Percentiles rank a stretch among this genome's conserved stretches.
Conservation (phyloP, 2,797 vertebrate genomes). For the Cercopithecus petaurista region DNA sequence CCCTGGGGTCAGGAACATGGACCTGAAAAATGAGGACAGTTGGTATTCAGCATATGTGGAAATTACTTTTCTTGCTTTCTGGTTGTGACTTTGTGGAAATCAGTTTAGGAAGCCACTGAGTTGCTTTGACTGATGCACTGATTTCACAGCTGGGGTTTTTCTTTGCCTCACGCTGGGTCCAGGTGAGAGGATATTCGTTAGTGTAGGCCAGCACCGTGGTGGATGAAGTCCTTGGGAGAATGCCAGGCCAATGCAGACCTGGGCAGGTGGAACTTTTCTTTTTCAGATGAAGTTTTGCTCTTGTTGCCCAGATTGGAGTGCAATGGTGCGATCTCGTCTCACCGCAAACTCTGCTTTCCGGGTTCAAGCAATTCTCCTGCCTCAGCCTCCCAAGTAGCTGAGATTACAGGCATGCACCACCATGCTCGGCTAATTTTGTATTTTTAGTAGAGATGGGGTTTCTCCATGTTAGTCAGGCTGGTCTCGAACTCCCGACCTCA, state of each 20-base stretch:
- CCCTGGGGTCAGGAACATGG: background rate
- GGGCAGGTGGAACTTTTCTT: background rate
- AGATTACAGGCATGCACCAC: too few relatives aligned
- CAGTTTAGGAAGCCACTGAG: background rate
- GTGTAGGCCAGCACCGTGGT: rapidly evolving
- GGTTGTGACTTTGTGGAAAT: background rate
- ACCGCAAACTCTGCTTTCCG: too few relatives aligned
- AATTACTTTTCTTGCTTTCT: background rate
- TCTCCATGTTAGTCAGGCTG: too few relatives aligned
- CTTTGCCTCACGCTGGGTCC: background rate
- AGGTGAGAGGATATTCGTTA: background rate
- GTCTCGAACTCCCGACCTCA: too few relatives aligned
- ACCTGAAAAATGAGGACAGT: background rate
- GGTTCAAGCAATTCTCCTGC: too few relatives aligned
- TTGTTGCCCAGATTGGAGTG: too few relatives aligned
- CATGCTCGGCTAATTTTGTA: too few relatives aligned
- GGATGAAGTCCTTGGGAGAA: background rate
- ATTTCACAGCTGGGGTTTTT: background rate
- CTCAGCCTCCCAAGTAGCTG: too few relatives aligned
- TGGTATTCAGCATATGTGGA: background rate
- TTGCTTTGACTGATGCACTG: background rate
- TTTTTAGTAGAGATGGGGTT: too few relatives aligned
- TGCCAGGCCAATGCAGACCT: background rate
- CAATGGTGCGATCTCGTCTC: too few relatives aligned
- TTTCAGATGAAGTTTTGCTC: too few relatives aligned